phyloP scores from a whole-genome alignment of 2,888 invertebrate species.

The Pammene aurita region DNA sequence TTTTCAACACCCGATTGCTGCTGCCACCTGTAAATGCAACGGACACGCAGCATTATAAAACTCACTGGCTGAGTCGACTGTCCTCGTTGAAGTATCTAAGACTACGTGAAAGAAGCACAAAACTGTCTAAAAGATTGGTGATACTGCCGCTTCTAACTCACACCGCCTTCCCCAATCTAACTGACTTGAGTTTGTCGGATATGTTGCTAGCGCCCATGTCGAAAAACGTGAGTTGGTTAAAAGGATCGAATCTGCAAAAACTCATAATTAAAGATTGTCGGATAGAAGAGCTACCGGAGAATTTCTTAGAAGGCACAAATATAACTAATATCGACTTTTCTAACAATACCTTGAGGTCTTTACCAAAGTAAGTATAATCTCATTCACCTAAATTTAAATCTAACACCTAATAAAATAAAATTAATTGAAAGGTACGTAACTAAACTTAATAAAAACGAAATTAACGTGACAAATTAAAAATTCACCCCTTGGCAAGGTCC shows the following conservation, averaged over 20 bases:
- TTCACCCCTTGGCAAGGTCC: too few relatives aligned
- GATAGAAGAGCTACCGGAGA: background rate
- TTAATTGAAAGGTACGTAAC: too few relatives aligned
- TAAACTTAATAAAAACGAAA: too few relatives aligned
- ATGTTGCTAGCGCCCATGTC: background rate
- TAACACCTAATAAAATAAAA: too few relatives aligned
- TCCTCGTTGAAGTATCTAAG: conserved; percentile 7
- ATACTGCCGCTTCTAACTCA: background rate
- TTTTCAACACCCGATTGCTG: background rate
- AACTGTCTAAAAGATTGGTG: background rate
- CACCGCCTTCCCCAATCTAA: conserved; percentile 1
- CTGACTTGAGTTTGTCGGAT: background rate
- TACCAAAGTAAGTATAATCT: conserved; percentile 16
- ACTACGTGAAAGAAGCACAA: background rate
- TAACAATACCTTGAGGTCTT: background rate
- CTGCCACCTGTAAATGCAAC: background rate
- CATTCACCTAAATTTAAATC: background rate
- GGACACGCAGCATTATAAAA: background rate
- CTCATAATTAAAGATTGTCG: background rate
- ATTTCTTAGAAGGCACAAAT: background rate
- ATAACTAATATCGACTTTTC: background rate
- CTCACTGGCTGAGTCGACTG: conserved; percentile 11
- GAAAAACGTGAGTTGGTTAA: background rate
- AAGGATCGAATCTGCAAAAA: background rate
- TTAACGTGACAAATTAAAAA: too few relatives aligned